phyloP scores from a whole-genome alignment of 1,140 invertebrate species.

The Colletes latitarsis region DNA sequence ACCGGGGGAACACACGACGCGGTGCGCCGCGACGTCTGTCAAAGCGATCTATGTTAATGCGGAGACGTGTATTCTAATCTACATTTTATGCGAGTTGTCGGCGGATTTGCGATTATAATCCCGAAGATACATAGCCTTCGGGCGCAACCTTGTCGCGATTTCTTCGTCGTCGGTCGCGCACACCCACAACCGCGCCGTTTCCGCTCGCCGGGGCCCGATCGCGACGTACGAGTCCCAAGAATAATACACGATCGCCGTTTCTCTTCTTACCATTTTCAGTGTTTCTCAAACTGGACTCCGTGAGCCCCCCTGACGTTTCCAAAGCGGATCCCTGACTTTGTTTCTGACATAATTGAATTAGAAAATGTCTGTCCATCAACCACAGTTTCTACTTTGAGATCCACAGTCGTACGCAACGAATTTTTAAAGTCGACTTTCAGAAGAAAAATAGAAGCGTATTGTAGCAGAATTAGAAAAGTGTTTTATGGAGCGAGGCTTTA shows the following conservation, averaged over 20 bases:
- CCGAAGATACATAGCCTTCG: conserved; percentile 36
- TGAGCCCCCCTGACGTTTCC: too few relatives aligned
- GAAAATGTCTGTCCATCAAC: too few relatives aligned
- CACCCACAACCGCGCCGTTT: neutral
- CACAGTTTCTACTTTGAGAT: too few relatives aligned
- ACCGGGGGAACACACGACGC: neutral
- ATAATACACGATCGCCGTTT: conserved; percentile 23
- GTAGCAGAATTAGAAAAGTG: too few relatives aligned
- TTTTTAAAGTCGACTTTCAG: too few relatives aligned
- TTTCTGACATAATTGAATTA: too few relatives aligned
- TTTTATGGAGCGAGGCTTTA: too few relatives aligned
- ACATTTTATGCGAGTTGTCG: conserved; percentile 59
- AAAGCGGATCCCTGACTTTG: too few relatives aligned
- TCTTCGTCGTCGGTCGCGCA: conserved; percentile 2
- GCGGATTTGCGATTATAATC: conserved; percentile 65
- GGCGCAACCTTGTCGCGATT: conserved; percentile 28
- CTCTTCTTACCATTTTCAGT: neutral
- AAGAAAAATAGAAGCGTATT: too few relatives aligned
- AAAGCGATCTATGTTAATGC: conserved; percentile 61
- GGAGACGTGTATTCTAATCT: conserved; percentile 56
- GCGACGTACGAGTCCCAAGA: neutral
- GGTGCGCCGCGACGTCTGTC: conserved; percentile 32
- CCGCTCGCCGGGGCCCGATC: neutral
- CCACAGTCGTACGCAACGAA: too few relatives aligned
- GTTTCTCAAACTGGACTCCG: too few relatives aligned